phyloP scores from a whole-genome alignment of 2,113 vertebrate species.

The Gymnobelideus leadbeateri region DNA sequence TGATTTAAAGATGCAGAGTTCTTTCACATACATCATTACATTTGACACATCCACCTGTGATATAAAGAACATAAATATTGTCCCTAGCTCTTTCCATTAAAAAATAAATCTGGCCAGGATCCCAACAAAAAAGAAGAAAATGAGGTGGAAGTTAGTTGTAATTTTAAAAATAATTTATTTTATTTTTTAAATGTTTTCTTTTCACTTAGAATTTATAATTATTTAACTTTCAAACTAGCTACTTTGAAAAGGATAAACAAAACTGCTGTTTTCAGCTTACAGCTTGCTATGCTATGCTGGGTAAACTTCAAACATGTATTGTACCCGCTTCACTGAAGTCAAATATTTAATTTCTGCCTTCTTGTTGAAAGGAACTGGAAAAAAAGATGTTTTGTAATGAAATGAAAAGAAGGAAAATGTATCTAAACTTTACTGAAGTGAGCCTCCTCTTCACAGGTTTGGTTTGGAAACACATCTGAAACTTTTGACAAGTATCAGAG shows the following conservation, averaged over 20 bases:
- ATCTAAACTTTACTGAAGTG: neutral
- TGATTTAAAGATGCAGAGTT: neutral
- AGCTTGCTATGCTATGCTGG: neutral
- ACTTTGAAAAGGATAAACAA: neutral
- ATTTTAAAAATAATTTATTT: neutral
- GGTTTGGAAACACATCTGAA: neutral
- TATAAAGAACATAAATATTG: neutral
- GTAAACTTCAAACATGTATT: neutral
- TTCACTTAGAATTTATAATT: neutral
- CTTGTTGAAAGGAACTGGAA: neutral
- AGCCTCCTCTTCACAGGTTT: neutral
- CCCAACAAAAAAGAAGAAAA: neutral
- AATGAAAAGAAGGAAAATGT: neutral
- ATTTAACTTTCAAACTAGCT: neutral
- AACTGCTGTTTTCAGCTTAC: neutral
- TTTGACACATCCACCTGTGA: neutral
- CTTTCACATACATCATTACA: neutral
- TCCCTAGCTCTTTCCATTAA: neutral
- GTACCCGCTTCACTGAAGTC: neutral
- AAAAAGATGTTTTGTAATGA: neutral
- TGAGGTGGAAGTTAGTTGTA: neutral
- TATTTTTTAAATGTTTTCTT: neutral
- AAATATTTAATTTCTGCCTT: neutral
- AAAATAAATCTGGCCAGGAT: neutral
- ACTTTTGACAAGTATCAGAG: neutral